Evolutionary conservation across 2,113 vertebrate species (phyloP), one percentile per base, ranked within the genome.

Genomic region (Tringa solitaria): DNA sequence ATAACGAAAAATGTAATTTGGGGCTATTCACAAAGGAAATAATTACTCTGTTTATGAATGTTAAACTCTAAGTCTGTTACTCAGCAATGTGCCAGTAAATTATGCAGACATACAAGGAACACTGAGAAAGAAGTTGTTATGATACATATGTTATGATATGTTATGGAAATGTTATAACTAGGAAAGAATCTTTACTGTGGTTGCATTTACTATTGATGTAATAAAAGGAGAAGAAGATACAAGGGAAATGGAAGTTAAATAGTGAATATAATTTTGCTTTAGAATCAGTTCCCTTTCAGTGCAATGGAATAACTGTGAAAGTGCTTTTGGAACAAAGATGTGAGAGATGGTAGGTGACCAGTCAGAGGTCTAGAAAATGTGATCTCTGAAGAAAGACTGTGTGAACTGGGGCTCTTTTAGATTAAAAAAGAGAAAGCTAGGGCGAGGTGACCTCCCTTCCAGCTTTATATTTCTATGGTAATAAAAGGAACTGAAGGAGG

Each of bases 401-500:
- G 64, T 93, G 82, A 89, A 93, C 65, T 82, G 57, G 17, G 48
- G 45, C 75, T 93, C 60, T 90, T 87, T 87, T 60, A 90, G 75
- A 94, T 85, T 82, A 85, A 86, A 92, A 87, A 69, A 73, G 76
- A 76, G 78, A 79, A 87, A 73, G n/a, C 39, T 59, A 33, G 28
- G 53, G 43, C 70, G 82, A 46, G 60, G 45, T 94, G 70, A 94
- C 84, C 61, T 93, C 84, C 70, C 84, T 87, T 90, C 48, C 27
- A 93, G 64, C 89, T 89, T 91, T 67, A 10, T 76, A 89, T 69
- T 89, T 94, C 61, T 76, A 41, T 82, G 57, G 50, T 88, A 91
- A 94, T 95, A 91, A 95, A 96, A 85, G 70, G 69, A 91, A 82
- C 63, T 53, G 78, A 89, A 93, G 45, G 14, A 90, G 61, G 57